These are phyloP conservation scores for Eulimnadia texana DNA, from an alignment of 1,140 invertebrate genomes.

Conservation along the genomic window DNA sequence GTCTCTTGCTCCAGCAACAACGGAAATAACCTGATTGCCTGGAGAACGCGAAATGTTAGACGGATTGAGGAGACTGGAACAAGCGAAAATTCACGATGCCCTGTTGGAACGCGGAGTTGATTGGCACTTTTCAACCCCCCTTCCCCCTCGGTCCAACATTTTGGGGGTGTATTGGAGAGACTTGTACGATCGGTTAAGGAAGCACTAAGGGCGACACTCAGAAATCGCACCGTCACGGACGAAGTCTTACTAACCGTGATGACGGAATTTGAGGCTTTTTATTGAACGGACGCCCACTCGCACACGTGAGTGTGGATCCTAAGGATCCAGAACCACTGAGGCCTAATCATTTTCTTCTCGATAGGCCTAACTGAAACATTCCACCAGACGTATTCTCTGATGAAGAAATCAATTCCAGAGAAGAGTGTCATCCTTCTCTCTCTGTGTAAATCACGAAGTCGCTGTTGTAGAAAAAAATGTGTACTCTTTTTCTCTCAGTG, in stretches of 20 bases:
- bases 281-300: conserved; percentile 10
- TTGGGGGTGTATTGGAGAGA: conserved; percentile 17
- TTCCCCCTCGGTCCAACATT: conserved; percentile 5
- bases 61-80: conserved; percentile 6
- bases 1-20: conserved; percentile 23
- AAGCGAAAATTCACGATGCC: neutral
- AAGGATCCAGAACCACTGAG: neutral
- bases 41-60: conserved; percentile 17
- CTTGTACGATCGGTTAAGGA: conserved; percentile 15
- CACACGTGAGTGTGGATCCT: conserved; percentile 6
- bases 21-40: conserved; percentile 23
- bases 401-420: neutral
- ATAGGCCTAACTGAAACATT: neutral
- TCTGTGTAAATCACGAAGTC: too few relatives aligned
- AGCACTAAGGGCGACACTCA: conserved; percentile 6
- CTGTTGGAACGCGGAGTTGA: too few relatives aligned
- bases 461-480: too few relatives aligned
- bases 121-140: conserved; percentile 10
- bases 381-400: neutral
- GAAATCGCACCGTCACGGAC: neutral
- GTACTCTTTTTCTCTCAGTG: too few relatives aligned
- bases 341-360: conserved; percentile 9
- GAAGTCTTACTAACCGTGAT: conserved; percentile 5
- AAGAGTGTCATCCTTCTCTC: too few relatives aligned
- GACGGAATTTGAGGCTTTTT: neutral